phyloP scores from a whole-genome alignment of 1,140 invertebrate genomes.

The Eurytemora carolleeae region DNA sequence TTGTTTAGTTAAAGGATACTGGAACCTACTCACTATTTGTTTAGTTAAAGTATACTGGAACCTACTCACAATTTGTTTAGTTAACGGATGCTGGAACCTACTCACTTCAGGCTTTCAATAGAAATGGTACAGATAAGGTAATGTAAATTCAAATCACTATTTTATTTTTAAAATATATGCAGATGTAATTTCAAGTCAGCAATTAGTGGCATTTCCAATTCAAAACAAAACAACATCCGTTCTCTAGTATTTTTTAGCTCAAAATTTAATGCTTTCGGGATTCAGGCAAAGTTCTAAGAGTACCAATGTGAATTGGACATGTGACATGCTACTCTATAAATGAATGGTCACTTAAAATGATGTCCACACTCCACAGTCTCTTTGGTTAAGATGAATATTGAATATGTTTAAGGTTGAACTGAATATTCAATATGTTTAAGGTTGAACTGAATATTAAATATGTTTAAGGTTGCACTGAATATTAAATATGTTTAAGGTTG shows the following conservation, averaged over 20 bases:
- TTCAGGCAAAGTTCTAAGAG: background rate
- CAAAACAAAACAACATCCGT: background rate
- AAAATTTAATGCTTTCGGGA: background rate
- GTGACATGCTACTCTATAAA: too few species aligned
- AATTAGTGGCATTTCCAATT: background rate
- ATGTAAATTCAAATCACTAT: too few species aligned
- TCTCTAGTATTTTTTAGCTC: background rate
- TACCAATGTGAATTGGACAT: background rate
- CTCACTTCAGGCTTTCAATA: slow-evolving; percentile 3
- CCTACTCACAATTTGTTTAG: background rate
- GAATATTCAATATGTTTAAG: too few species aligned
- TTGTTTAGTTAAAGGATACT: background rate
- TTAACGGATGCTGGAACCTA: slow-evolving; percentile 11
- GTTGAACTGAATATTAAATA: too few species aligned
- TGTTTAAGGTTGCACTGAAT: too few species aligned
- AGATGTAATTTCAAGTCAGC: too few species aligned
- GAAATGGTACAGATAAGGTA: slow-evolving; percentile 3
- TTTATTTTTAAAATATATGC: too few species aligned
- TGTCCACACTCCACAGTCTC: too few species aligned
- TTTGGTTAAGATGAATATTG: too few species aligned
- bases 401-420: too few species aligned
- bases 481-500: background rate
- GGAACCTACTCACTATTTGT: background rate
- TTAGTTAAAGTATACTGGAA: background rate
- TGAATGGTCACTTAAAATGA: too few species aligned